A percentile compares a stretch with the other conserved stretches of the same genome.
These are phyloP conservation scores for Chaetops frenatus DNA, from an alignment of 2,113 vertebrate genomes.

Conservation along the genomic window DNA sequence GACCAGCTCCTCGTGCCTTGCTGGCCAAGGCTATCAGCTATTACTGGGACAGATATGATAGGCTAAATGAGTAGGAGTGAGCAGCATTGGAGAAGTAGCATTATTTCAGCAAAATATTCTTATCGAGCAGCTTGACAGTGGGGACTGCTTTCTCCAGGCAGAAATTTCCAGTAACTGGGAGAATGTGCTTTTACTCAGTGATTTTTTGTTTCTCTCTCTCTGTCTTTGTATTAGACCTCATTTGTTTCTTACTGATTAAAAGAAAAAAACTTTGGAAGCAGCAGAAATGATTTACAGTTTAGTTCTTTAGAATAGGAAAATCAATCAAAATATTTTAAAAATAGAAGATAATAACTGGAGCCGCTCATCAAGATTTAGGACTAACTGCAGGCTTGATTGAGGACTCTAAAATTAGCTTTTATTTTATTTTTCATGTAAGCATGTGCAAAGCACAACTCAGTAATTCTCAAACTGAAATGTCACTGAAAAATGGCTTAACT, in stretches of 20 bases:
- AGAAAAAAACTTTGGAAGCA: constrained; percentile 6
- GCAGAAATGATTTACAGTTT: constrained; percentile 48
- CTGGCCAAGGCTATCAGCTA: background rate
- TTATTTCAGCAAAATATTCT: background rate
- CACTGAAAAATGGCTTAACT: background rate
- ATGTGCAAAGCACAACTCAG: background rate
- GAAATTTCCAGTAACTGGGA: background rate
- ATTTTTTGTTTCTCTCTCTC: background rate
- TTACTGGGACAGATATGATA: background rate
- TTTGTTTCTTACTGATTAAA: constrained; percentile 30
- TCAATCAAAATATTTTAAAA: constrained; percentile 65
- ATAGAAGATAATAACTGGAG: constrained; percentile 45
- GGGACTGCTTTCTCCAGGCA: background rate
- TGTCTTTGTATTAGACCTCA: background rate
- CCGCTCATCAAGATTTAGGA: constrained; percentile 35
- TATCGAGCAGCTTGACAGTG: background rate
- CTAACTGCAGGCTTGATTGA: constrained; percentile 1
- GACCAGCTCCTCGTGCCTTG: background rate
- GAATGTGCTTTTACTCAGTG: background rate
- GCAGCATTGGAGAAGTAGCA: background rate
- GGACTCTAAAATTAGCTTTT: constrained; percentile 36
- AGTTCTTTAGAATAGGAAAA: constrained; percentile 25
- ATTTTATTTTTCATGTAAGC: constrained; percentile 23
- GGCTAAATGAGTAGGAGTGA: background rate
- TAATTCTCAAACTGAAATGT: constrained; percentile 15